Evolutionary conservation across 2,888 invertebrate genomes (phyloP), one percentile per base, ranked within the genome.

Genomic region (Tromatobia lineatoria): DNA sequence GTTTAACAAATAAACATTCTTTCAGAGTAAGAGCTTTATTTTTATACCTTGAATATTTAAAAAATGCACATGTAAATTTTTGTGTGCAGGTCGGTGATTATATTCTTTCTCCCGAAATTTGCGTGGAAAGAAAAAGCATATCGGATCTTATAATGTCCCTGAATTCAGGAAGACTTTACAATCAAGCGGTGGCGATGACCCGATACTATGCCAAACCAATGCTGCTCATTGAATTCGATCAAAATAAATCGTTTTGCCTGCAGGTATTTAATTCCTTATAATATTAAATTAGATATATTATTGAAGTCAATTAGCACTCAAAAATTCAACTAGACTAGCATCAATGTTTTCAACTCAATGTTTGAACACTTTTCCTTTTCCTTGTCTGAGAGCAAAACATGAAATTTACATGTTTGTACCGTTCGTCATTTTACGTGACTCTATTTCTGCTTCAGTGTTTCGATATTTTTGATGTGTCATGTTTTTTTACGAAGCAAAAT

Each of bases 111-210:
- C 98, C 99, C 0, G 98, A 99, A 25, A 97, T 99, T 87, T 99
- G 99, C 91, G 97, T 99, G 20, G 99, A 99, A 94, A 95, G 99
- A 71, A 99, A 99, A 94, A 98, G 98, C 69, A 95, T 99, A 86
- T 98, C 98, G 7, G 99, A 99, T 95, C 95, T 99, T 87, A 98
- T 99, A 89, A 98, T 99, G 7, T 99, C 99, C 0, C 94, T 99
- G 42, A 98, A 98, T 94, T 98, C 97, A 59, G 99, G 99, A 0
- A 96, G 99, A 18, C 95, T 99, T 38, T 99, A 98, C 94, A 98
- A 98, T 91, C 99, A 99, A 94, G 98, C 98, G 87, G 97, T 97
- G 54, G 97, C 98, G 85, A 99, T 99, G 99, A 97, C 96, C 81
- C 95, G 99, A 29, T 96, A 96, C 94, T 99, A 99, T 93, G 95